Percentiles rank a stretch among this genome's conserved stretches.
phyloP scores from a whole-genome alignment of 2,888 invertebrate genomes.

The Nycteola revayana region DNA sequence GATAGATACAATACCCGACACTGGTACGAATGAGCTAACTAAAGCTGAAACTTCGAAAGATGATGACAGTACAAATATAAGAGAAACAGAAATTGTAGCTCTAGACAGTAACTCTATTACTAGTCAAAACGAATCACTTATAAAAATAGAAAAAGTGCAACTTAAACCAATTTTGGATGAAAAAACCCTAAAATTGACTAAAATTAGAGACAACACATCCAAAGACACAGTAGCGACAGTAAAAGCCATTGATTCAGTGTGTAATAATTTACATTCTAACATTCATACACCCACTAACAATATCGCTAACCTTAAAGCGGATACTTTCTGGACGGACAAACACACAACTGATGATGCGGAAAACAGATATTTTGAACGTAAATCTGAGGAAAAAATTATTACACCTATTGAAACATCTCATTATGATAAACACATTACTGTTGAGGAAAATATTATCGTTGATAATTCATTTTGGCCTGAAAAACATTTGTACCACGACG shows the following conservation, averaged over 20 bases:
- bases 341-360: conserved; percentile 83
- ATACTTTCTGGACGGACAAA: conserved; percentile 84
- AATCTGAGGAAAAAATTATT: conserved; percentile 29
- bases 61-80: no score
- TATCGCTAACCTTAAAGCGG: conserved; percentile 62
- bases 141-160: conserved; percentile 16
- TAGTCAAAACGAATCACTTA: conserved; percentile 7
- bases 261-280: conserved; percentile 46
- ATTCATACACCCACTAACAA: conserved; percentile 54
- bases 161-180: conserved; percentile 3
- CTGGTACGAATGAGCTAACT: no score
- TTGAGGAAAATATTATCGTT: conserved; percentile 55
- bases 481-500: conserved; percentile 84
- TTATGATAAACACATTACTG: conserved; percentile 30
- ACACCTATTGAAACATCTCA: conserved; percentile 17
- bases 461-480: conserved; percentile 83
- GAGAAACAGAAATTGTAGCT: neutral
- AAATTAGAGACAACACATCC: neutral
- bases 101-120: conserved; percentile 4
- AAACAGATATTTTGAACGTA: conserved; percentile 45
- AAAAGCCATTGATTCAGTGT: conserved; percentile 13
- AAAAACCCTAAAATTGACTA: neutral
- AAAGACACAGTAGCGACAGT: conserved; percentile 10
- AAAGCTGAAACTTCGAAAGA: no score
- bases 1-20: no score